Percentiles rank a stretch among this genome's conserved stretches.
Conservation (phyloP, 2,888 invertebrate genomes). For the Stenotaenia linearis region DNA sequence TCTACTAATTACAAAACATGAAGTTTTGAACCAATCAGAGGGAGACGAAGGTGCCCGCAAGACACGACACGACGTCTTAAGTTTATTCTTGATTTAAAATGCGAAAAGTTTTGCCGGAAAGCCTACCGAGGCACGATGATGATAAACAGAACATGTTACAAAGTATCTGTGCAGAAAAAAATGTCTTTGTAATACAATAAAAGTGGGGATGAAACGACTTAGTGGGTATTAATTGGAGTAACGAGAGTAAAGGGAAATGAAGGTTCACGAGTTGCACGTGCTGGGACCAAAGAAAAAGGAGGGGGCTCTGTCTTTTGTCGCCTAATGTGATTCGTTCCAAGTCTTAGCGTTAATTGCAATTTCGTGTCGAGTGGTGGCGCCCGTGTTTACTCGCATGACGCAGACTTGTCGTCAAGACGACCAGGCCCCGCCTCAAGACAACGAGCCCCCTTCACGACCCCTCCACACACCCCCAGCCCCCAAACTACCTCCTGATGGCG, state of each 20-base stretch:
- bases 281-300: background rate
- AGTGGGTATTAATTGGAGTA: constrained; percentile 13
- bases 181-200: background rate
- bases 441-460: background rate
- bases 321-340: constrained; percentile 27
- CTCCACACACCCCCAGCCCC: background rate
- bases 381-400: constrained; percentile 18
- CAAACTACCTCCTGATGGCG: constrained; percentile 2
- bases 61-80: background rate
- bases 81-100: constrained; percentile 19
- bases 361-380: constrained; percentile 24
- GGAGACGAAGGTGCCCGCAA: background rate
- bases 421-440: constrained; percentile 3
- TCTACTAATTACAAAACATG: constrained; percentile 1
- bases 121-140: background rate
- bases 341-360: constrained; percentile 27
- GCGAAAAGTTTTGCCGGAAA: background rate
- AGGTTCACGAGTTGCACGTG: constrained; percentile 3
- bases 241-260: constrained; percentile 2
- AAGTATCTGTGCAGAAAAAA: background rate
- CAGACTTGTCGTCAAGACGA: background rate
- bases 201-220: constrained; percentile 8
- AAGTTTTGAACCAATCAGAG: constrained; percentile 2
- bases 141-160: background rate
- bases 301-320: constrained; percentile 12